Conservation (phyloP, 1,140 invertebrate species). For the Coenobita brevimanus region DNA sequence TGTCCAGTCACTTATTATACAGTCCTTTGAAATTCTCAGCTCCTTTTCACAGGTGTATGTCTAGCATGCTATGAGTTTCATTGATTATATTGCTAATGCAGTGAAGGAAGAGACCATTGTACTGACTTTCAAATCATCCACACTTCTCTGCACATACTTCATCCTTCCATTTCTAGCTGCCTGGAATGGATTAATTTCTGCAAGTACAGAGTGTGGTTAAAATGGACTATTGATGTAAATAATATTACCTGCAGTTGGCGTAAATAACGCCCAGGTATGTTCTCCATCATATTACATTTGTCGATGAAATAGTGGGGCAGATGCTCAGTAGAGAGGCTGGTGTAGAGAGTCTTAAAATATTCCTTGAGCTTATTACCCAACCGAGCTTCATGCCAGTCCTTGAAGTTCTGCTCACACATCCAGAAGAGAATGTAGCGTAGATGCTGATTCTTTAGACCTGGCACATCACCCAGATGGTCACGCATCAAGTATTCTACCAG, state of each 20-base stretch:
- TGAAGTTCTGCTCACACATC: conserved; percentile 81
- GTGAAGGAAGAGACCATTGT: too few species aligned
- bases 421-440: conserved; percentile 85
- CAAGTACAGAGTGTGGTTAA: too few species aligned
- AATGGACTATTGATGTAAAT: not conserved
- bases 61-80: too few species aligned
- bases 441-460: conserved; percentile 78
- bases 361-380: conserved; percentile 80
- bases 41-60: too few species aligned
- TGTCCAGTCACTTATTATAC: too few species aligned
- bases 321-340: conserved; percentile 75
- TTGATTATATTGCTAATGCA: too few species aligned
- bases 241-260: conserved; percentile 57
- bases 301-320: conserved; percentile 84
- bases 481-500: conserved; percentile 79
- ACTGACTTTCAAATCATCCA: too few species aligned
- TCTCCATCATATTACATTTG: conserved; percentile 82
- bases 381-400: conserved; percentile 81
- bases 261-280: conserved; percentile 79
- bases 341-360: conserved; percentile 77
- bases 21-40: too few species aligned
- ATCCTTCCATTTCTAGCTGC: too few species aligned
- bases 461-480: conserved; percentile 74
- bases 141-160: too few species aligned
- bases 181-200: too few species aligned